Evolutionary conservation across 2,888 invertebrate species (phyloP), one percentile per base, ranked within the genome.

Genomic region (Conops quadrifasciatus): DNA sequence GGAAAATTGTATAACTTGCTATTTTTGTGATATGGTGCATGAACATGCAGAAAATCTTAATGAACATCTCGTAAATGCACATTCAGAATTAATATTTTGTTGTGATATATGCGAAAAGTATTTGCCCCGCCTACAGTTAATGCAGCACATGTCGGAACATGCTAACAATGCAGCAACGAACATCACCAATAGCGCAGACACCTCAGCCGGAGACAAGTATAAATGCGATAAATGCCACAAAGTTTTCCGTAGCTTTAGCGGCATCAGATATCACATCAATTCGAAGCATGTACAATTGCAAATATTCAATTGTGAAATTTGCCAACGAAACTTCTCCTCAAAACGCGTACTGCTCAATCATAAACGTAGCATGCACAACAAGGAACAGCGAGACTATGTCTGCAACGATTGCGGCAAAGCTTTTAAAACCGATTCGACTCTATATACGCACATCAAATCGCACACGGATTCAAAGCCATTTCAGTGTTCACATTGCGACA

Each of bases 301-400:
- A 92, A 89, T 0, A 84, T 86, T 1, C 86, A 88, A 59, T 82
- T 93, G 90, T 91, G 0, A 85, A 84, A 21, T 88, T 90, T 71
- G 86, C 51, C 30, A 69, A n/a, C n/a, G 26, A 26, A 51, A 62
- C 15, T 76, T 76, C 43, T 45, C 74, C 13, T 74, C 71, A 26
- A 76, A 74, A 45, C 76, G 76, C 4, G 74, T 75, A 0, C 64
- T 75, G 5, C 45, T 70, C 1, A 76, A 76, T 59, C 75, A 75
- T 28, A 21, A 70, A 9, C 73, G 75, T 0, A 75, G 75, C 59
- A 65, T 71, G 1, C 76, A 76, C n/a, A 72, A 69, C 21, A 70
- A 72, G n/a, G 72, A 73, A 1, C 73, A 72, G 24, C 64, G 70
- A 9, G 45, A 59, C 0, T 75, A 74, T 16, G 67, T 62, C 11